Percentiles rank a stretch among this genome's conserved stretches.
These are phyloP conservation scores for Diploptera punctata DNA, from an alignment of 2,888 invertebrate genomes.

Conservation along the genomic window DNA sequence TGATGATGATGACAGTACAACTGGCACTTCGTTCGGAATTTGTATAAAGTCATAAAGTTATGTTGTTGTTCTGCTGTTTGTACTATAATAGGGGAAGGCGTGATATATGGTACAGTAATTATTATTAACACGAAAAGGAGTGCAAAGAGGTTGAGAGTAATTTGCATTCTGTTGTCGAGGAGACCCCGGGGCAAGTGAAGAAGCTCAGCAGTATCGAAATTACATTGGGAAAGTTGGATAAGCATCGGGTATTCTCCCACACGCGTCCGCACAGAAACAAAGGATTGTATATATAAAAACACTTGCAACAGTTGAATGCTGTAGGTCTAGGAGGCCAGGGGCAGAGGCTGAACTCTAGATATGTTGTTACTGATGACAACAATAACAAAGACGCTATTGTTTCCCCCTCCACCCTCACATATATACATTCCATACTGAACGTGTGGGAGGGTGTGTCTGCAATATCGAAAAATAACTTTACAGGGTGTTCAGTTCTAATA, in stretches of 20 bases:
- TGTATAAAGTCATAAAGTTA: too few relatives aligned
- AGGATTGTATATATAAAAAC: neutral
- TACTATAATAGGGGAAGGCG: too few relatives aligned
- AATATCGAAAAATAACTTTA: too few relatives aligned
- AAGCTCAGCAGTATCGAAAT: slow-evolving; percentile 2
- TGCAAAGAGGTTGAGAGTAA: neutral
- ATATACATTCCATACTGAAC: neutral
- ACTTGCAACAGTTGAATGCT: neutral
- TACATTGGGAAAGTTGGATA: neutral
- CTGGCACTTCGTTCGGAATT: too few relatives aligned
- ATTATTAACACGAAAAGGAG: too few relatives aligned
- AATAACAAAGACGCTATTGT: slow-evolving; percentile 21
- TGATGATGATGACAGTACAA: too few relatives aligned
- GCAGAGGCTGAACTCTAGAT: slow-evolving; percentile 3
- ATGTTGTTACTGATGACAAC: slow-evolving; percentile 5
- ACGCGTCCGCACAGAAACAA: slow-evolving; percentile 1
- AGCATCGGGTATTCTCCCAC: neutral
- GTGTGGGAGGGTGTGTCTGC: slow-evolving; percentile 4
- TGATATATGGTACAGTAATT: too few relatives aligned
- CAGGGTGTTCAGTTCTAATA: too few relatives aligned
- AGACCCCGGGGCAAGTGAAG: neutral
- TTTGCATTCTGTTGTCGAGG: neutral
- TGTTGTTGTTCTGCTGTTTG: too few relatives aligned
- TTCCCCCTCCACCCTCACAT: slow-evolving; percentile 6
- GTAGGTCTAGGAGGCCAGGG: slow-evolving; percentile 6